Base-by-base conservation (phyloP, 2,888 invertebrate genomes). In the Strigamia transsilvanica region DNA sequence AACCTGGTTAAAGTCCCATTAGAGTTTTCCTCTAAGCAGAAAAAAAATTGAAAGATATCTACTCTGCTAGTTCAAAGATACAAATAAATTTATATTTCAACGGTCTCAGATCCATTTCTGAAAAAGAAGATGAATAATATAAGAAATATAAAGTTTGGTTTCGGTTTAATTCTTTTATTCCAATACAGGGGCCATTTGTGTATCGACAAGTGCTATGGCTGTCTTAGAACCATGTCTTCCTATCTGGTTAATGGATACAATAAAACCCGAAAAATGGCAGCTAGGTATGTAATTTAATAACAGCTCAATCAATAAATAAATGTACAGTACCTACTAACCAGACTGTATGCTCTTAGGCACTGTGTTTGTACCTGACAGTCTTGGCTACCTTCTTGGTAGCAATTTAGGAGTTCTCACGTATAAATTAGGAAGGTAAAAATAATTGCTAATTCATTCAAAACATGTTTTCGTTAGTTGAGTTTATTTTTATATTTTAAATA, bases 311-410 rank as follows among this genome's bases (percentile, higher is more conserved):
- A 38, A 38, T 38, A 38, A n/a, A 38, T 7, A 38, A 38, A 38
- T 38, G 6, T 38, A 38, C 27, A 2, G 38, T 38, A 38, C 4
- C 2, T 27, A 2, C 27, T 27, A 27, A 38, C 6, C 38, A 0
- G 7, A n/a, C 32, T 80, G 3, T 80, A 15, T 80, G 23, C 10
- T 73, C 73, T 38, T 93, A 86, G 95, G 95, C 3, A 92, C 93
- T 0, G 94, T 94, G 6, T 95, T 95, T 86, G 92, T 95, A 83
- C 95, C 95, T 0, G 95, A 95, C 87, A 95, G 94, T 85, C 86
- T 95, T 42, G 95, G 95, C 0, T 95, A 95, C 86, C 90, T 95
- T 83, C 88, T 95, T 61, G 95, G 94, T 34, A 94, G 94, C 0
- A 94, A 94, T 87, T 92, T 92, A 85, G 94, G 94, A 7, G 88